Conservation (phyloP, 2,797 vertebrate species). For the Tapirus indicus region DNA sequence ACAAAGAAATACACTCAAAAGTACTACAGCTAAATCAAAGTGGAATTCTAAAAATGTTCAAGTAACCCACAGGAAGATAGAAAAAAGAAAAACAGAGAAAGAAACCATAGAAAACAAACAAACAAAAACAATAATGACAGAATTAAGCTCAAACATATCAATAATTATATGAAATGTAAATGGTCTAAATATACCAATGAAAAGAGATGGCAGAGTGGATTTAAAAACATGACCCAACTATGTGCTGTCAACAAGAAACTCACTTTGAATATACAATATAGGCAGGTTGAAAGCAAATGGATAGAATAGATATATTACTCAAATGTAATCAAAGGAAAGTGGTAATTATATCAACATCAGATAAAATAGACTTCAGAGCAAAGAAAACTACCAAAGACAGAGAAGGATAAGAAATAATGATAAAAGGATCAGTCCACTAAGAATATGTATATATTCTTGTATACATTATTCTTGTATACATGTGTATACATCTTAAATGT, state of each 20-base stretch:
- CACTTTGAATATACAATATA: neutral
- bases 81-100: neutral
- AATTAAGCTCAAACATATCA: neutral
- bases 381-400: neutral
- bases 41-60: neutral
- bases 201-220: neutral
- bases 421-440: neutral
- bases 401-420: neutral
- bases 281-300: neutral
- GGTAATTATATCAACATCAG: neutral
- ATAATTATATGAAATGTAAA: neutral
- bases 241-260: neutral
- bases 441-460: neutral
- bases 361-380: neutral
- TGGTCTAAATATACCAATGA: neutral
- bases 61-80: neutral
- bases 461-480: too few species aligned
- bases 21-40: neutral
- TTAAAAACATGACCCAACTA: neutral
- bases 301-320: neutral
- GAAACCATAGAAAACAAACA: neutral
- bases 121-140: neutral
- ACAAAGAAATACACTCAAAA: neutral
- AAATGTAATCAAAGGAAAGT: neutral
- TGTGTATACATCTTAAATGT: neutral